Percentiles rank a stretch among this genome's conserved stretches.
phyloP scores from a whole-genome alignment of 2,113 vertebrate genomes.

The Sorex araneus region DNA sequence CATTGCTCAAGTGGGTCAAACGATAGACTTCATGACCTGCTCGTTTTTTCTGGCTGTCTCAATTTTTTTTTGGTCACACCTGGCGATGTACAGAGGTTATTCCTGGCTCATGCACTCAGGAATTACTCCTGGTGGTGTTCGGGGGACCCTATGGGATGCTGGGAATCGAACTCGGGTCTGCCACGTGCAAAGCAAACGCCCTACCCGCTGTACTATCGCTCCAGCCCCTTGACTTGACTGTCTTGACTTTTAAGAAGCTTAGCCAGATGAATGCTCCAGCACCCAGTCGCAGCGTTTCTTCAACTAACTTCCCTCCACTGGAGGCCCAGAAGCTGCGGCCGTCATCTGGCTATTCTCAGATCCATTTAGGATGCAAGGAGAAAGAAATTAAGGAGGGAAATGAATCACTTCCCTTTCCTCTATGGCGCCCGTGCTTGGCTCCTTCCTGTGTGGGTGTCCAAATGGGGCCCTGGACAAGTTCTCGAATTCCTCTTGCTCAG shows the following conservation, averaged over 20 bases:
- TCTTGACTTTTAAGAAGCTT: no score
- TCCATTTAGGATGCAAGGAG: slow-evolving; percentile 1
- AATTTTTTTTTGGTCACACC: no score
- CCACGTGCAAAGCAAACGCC: no score
- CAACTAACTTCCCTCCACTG: not conserved
- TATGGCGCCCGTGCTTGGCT: not conserved
- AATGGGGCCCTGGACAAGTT: not conserved
- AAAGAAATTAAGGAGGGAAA: not conserved
- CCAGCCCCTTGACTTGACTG: no score
- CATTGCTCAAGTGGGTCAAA: not conserved
- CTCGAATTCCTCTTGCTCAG: not conserved
- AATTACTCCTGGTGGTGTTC: no score
- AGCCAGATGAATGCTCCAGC: no score
- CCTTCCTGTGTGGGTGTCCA: not conserved
- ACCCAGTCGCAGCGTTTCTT: not conserved
- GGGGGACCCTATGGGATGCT: no score
- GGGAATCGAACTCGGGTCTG: no score
- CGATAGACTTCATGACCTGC: not conserved
- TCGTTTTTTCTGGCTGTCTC: not conserved
- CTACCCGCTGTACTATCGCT: no score
- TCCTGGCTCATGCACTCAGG: no score
- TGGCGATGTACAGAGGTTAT: no score
- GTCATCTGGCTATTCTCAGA: not conserved
- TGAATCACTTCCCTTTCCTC: not conserved
- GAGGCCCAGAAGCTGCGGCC: not conserved